phyloP scores from a whole-genome alignment of 2,113 vertebrate genomes.

The Grus americana region DNA sequence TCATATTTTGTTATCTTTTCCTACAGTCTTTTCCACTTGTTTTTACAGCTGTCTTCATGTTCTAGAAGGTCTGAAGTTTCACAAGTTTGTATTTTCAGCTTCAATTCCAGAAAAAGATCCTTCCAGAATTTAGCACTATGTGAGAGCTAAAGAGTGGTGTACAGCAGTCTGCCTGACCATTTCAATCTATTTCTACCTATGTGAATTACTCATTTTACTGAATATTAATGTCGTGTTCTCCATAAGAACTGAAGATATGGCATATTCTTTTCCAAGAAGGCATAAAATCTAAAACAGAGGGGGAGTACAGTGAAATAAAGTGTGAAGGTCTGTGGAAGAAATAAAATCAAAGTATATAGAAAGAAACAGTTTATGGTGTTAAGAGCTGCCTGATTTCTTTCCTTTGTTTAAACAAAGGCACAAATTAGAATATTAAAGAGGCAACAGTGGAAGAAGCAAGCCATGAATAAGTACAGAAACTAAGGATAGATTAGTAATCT shows the following conservation, averaged over 20 bases:
- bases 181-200: not conserved
- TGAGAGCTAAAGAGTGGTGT: not conserved
- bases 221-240: not conserved
- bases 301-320: not conserved
- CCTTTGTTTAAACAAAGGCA: not conserved
- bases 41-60: conserved; percentile 37
- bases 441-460: not conserved
- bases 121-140: not conserved
- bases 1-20: not conserved
- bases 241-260: not conserved
- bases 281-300: not conserved
- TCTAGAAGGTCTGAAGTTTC: conserved; percentile 29
- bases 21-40: not conserved
- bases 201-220: not conserved
- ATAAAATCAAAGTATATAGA: not conserved
- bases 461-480: not conserved
- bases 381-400: not conserved
- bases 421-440: not conserved
- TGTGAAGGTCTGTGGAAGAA: not conserved
- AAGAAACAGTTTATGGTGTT: not conserved
- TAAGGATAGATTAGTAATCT: not conserved
- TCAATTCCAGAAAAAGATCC: conserved; percentile 9
- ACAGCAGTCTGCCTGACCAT: not conserved
- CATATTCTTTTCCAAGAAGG: not conserved
- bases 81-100: not conserved